Evolutionary conservation across 2,797 vertebrate species (phyloP).

Genomic region (Aldrovandia affinis): DNA sequence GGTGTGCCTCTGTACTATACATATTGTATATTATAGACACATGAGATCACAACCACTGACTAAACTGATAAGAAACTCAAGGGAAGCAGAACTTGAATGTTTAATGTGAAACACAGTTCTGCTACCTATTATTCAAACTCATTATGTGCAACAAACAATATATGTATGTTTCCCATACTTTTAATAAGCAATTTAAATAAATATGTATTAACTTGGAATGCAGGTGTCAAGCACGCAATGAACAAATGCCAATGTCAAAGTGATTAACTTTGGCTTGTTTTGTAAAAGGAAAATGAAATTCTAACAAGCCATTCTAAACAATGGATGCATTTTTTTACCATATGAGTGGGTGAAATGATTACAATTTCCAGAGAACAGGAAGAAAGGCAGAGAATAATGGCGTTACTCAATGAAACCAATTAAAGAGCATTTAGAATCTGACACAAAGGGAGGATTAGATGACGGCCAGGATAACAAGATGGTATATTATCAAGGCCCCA

Average conservation of each 20-base stretch:
- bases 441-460: constrained; percentile 63
- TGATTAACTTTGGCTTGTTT: constrained; percentile 44
- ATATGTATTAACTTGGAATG: constrained; percentile 49
- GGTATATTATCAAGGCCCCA: constrained; percentile 56
- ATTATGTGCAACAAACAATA: constrained; percentile 22
- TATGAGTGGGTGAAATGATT: constrained; percentile 59
- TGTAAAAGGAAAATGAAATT: constrained; percentile 51
- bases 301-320: constrained; percentile 51
- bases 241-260: constrained; percentile 33
- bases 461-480: constrained; percentile 56
- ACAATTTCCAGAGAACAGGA: constrained; percentile 53
- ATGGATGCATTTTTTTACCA: constrained; percentile 48
- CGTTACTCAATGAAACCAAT: constrained; percentile 60
- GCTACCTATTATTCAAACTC: constrained; percentile 27
- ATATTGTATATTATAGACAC: constrained; percentile 24
- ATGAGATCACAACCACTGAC: constrained; percentile 12
- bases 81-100: constrained; percentile 26
- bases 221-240: constrained; percentile 38
- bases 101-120: constrained; percentile 12
- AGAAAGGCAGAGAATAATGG: constrained; percentile 50
- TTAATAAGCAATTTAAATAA: constrained; percentile 53
- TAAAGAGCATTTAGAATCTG: constrained; percentile 58
- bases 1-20: neutral
- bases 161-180: constrained; percentile 34
- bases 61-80: constrained; percentile 22